Percentiles rank a stretch among this genome's conserved stretches.
Evolutionary conservation across 2,113 vertebrate species (phyloP).

Genomic region (Cryptotis parvus): DNA sequence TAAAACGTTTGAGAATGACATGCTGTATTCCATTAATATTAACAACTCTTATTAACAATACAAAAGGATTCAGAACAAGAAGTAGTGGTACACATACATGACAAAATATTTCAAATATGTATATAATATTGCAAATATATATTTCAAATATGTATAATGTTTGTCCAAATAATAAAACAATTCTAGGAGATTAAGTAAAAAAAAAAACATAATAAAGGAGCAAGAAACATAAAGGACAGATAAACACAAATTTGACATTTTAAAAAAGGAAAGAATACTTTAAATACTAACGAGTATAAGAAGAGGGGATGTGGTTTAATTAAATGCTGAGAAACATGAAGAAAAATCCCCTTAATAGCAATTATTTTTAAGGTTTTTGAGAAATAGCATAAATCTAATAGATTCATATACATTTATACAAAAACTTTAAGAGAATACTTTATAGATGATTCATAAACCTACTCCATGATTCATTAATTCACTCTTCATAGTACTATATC

Average conservation of each 20-base stretch:
- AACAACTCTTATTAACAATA: neutral
- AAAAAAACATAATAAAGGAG: neutral
- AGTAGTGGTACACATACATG: neutral
- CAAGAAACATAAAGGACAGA: neutral
- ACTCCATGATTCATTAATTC: neutral
- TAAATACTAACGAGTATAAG: neutral
- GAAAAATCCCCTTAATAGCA: neutral
- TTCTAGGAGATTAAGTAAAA: neutral
- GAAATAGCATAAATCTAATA: neutral
- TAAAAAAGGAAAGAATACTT: no score
- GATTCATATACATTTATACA: neutral
- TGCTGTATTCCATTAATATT: neutral
- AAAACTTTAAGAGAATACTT: constrained; percentile 22
- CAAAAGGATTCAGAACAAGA: neutral
- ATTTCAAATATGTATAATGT: neutral
- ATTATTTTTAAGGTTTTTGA: neutral
- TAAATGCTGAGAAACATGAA: neutral
- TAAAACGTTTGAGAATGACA: neutral
- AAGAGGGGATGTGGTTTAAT: no score
- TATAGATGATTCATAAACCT: neutral
- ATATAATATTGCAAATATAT: neutral
- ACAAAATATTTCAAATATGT: neutral
- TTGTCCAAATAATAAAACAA: neutral
- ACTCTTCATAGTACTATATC: neutral
- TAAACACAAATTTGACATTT: no score